Evolutionary conservation across 1,140 invertebrate species (phyloP).

Genomic region (Trigoniulus corallinus): DNA sequence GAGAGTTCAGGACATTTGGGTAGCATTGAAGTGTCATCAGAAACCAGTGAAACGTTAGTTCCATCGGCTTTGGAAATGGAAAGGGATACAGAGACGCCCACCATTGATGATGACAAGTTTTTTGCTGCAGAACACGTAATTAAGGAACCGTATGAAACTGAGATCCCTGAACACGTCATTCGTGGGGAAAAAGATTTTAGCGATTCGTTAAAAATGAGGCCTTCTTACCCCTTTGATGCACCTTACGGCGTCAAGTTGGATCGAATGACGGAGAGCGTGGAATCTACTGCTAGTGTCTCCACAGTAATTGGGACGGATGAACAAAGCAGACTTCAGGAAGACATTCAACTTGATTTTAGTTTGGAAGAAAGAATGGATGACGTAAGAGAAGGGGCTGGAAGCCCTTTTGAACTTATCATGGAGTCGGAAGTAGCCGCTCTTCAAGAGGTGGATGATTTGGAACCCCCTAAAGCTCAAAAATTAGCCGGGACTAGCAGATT

Average conservation of each 20-base stretch:
- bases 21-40: slow-evolving; percentile 66
- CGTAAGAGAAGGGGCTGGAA: slow-evolving; percentile 17
- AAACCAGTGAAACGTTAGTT: slow-evolving; percentile 74
- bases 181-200: slow-evolving; percentile 16
- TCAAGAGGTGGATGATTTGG: slow-evolving; percentile 10
- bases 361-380: background rate
- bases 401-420: slow-evolving; percentile 28
- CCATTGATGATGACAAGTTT: slow-evolving; percentile 23
- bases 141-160: slow-evolving; percentile 36
- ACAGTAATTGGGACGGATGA: background rate
- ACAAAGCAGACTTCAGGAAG: background rate
- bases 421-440: slow-evolving; percentile 24
- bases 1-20: slow-evolving; percentile 61
- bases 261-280: background rate
- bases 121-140: slow-evolving; percentile 18
- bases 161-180: slow-evolving; percentile 26
- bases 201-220: background rate
- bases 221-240: background rate
- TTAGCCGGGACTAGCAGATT: no score
- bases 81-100: slow-evolving; percentile 14
- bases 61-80: slow-evolving; percentile 44
- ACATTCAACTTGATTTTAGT: background rate
- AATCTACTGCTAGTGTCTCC: background rate
- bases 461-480: slow-evolving; percentile 7
- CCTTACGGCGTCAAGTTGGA: background rate